Evolutionary conservation across 2,797 vertebrate species (phyloP), one percentile per base, ranked within the genome.

Genomic region (Hydrolagus colliei): DNA sequence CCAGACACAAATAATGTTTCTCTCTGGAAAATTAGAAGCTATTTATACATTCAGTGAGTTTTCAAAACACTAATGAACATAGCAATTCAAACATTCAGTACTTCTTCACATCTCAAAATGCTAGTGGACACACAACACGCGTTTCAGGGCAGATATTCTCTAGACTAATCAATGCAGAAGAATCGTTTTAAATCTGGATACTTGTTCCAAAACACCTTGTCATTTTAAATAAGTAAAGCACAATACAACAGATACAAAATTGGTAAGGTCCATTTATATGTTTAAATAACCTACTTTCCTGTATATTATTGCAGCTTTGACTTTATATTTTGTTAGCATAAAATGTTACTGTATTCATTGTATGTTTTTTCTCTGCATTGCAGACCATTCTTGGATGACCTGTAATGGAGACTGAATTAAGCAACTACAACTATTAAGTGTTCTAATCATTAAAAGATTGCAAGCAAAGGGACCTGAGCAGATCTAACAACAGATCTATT

Each of bases 271-370:
- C 32, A 4, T 10, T 59, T 80, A 32, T 32, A 35, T 3, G 27
- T 16, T 35, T 71, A 68, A 41, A 67, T 41, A 82, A 68, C 41
- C 4, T 82, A 13, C 32, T 84, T 67, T 84, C 16, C 65, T 68
- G 27, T 68, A 84, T 84, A 63, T n/a, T 84, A 84, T 84, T 41
- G 32, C 79, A 84, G 79, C 63, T 18, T 71, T 84, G 65, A 71
- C 65, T 71, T 59, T 13, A 71, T 8, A 67, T 84, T 18, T 35
- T 68, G 68, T 35, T 35, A 5, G 65, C 27, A 67, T 14, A 14
- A 82, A 35, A 65, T 68, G 32, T 7, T 20, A 67, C 16, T 65
- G 16, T 20, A 82, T 82, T 82, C 78, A 67, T 62, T 65, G 63
- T 62, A 82, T 35, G 27, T 27, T 67, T 82, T 82, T 67, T 65